Evolutionary conservation across 2,888 invertebrate species (phyloP), one percentile per base, ranked within the genome.

Genomic region (Sphinx pinastri): DNA sequence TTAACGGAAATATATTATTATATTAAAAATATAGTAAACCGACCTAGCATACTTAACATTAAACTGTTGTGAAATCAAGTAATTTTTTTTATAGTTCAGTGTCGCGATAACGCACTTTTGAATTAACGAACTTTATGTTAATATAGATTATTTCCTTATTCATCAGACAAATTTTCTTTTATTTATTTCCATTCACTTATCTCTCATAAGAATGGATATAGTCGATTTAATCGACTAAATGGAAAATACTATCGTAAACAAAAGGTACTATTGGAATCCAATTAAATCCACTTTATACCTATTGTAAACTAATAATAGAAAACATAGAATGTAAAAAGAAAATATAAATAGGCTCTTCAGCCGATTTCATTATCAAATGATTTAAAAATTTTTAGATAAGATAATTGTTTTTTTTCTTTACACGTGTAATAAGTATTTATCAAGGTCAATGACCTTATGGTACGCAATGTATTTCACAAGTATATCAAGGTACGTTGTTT

Each of bases 321-420:
- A 60, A 47, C 60, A 47, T 47, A 5, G 16, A 60, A 11, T 12
- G n/a, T 60, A 47, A 45, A 16, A 45, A 47, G 1, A 11, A 63
- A 11, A 63, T n/a, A 63, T 45, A 19, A 63, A 16, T 7, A 49
- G 25, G n/a, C 19, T 57, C 25, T 25, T 47, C 60, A 47, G 6
- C 19, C 63, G 14, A 63, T 63, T 63, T 63, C 4, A 47, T 13
- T 63, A 63, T 63, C 63, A 49, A 60, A 63, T 7, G 16, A 63
- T 49, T 19, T 49, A 13, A 38, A 38, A 38, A 38, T 38, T 38
- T 38, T 38, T 8, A 47, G 49, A 63, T 63, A 63, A 63, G 47
- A 49, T 49, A 49, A 19, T 60, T 1, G 3, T 8, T 55, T 19
- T 49, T 63, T n/a, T n/a, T n/a, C n/a, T 47, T 49, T 63, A 63